Percentiles rank a stretch among this genome's conserved stretches.
phyloP scores from a whole-genome alignment of 2,797 vertebrate genomes.

The Sphenopsis melanotis region DNA sequence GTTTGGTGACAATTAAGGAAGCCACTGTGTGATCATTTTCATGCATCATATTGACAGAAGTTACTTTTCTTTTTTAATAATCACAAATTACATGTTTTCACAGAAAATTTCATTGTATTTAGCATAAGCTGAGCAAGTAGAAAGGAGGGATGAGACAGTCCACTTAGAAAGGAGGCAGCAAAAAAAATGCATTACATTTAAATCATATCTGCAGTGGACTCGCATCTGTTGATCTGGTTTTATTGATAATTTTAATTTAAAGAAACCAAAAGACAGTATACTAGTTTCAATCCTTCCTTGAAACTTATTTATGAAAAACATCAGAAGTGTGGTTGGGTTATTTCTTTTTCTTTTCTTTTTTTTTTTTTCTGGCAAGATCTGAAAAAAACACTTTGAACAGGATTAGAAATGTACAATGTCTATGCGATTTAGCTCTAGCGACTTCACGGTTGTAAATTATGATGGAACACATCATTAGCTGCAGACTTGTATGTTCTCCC shows the following conservation, averaged over 20 bases:
- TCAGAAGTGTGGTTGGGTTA: not conserved
- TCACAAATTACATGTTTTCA: not conserved
- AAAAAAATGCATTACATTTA: not conserved
- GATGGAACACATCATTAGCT: conserved; percentile 83
- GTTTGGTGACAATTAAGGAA: conserved; percentile 62
- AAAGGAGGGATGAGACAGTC: not conserved
- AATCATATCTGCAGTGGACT: not conserved
- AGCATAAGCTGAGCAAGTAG: not conserved
- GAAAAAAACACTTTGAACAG: conserved; percentile 69
- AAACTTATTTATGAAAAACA: not conserved
- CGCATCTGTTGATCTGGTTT: not conserved
- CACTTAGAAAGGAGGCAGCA: not conserved
- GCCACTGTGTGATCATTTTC: conserved; percentile 12
- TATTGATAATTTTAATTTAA: not conserved
- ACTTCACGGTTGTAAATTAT: conserved; percentile 78
- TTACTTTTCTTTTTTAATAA: not conserved
- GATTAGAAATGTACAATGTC: conserved; percentile 75
- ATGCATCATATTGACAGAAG: conserved; percentile 24
- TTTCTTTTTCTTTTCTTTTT: not conserved
- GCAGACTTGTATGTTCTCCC: conserved; percentile 67
- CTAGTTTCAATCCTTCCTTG: not conserved
- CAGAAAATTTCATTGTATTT: not conserved
- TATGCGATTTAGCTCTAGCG: conserved; percentile 70
- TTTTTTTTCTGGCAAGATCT: not conserved
- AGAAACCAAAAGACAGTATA: not conserved